These are phyloP conservation scores for Centrocercus urophasianus DNA, from an alignment of 2,113 vertebrate genomes.

Conservation along the genomic window DNA sequence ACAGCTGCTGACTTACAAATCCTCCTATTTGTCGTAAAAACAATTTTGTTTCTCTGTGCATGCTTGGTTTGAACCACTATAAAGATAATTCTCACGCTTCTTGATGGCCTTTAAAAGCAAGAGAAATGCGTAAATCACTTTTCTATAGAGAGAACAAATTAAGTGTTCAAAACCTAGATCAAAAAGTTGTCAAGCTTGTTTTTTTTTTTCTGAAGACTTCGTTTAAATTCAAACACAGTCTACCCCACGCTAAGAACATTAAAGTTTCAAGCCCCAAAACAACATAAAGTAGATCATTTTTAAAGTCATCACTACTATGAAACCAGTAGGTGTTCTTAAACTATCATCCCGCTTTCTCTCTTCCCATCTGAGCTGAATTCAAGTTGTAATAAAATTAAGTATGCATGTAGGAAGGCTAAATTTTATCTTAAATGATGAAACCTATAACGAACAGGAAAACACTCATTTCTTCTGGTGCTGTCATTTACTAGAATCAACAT, in stretches of 20 bases:
- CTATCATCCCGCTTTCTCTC: neutral
- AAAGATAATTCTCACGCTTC: neutral
- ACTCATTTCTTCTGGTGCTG: conserved; percentile 70
- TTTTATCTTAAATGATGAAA: conserved; percentile 56
- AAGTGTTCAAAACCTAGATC: conserved; percentile 19
- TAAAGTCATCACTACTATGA: neutral
- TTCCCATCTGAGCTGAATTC: neutral
- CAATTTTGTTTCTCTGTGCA: neutral
- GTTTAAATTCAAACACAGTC: conserved; percentile 5
- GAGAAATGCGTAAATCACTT: neutral
- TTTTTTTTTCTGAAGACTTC: neutral
- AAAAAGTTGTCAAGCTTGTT: conserved; percentile 21
- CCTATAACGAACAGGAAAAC: conserved; percentile 48
- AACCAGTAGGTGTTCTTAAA: neutral
- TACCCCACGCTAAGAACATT: accelerated
- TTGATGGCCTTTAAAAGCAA: neutral
- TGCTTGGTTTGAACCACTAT: neutral
- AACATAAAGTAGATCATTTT: neutral
- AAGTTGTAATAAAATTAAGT: neutral
- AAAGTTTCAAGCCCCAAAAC: neutral
- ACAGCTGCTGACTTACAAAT: neutral
- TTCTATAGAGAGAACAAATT: neutral
- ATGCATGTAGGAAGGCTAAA: neutral
- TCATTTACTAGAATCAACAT: conserved; percentile 77
- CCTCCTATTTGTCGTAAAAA: conserved; percentile 2